Conservation (phyloP, 2,888 invertebrate genomes). For the Zootermopsis nevadensis region DNA sequence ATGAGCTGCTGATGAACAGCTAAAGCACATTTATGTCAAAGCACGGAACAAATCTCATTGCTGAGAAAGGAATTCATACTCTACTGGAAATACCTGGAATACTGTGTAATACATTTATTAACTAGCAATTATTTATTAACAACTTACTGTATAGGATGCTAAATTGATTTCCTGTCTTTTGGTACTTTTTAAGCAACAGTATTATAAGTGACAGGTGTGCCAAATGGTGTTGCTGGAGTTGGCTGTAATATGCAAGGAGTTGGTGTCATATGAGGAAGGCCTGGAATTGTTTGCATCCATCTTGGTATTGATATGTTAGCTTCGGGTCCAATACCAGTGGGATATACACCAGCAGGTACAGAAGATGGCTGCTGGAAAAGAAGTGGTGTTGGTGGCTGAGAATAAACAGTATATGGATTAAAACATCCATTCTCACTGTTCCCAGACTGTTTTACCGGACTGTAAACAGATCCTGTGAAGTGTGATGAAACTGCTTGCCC, state of each 20-base stretch:
- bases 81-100: no score
- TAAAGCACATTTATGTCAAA: no score
- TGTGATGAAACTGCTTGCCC: background rate
- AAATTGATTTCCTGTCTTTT: no score
- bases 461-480: slow-evolving; percentile 5
- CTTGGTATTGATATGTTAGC: slow-evolving; percentile 7
- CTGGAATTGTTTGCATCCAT: background rate
- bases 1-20: no score
- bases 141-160: no score
- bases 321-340: background rate
- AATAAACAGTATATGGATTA: background rate
- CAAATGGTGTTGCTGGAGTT: background rate
- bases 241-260: background rate
- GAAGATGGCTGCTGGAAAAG: slow-evolving; percentile 1
- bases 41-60: no score
- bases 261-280: background rate
- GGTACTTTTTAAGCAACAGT: background rate
- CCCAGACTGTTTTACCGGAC: background rate
- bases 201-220: background rate
- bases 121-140: no score
- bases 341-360: background rate
- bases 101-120: no score
- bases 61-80: no score
- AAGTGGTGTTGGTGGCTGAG: slow-evolving; percentile 10
- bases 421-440: slow-evolving; percentile 7